Evolutionary conservation across 2,113 vertebrate genomes (phyloP).

Genomic region (Azemiops feae): DNA sequence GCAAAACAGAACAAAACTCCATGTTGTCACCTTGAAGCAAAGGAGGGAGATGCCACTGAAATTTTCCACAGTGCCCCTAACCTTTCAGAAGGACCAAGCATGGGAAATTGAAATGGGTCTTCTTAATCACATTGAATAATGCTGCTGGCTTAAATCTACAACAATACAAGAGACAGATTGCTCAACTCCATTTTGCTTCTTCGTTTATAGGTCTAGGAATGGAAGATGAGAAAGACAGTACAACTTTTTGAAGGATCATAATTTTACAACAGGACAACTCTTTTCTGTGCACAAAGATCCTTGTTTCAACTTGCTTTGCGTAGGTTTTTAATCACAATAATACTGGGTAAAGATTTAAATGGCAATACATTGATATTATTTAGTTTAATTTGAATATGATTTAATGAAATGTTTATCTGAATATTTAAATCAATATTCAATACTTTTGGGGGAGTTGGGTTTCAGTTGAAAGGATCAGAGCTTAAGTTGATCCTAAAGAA

Average conservation of each 20-base stretch:
- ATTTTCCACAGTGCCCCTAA: neutral
- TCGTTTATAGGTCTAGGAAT: neutral
- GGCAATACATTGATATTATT: neutral
- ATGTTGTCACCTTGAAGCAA: neutral
- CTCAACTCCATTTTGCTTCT: neutral
- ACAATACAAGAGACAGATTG: neutral
- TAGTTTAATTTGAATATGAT: neutral
- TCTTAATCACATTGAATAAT: neutral
- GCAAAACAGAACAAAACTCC: neutral
- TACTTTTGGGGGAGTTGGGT: neutral
- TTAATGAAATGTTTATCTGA: neutral
- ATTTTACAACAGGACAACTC: neutral
- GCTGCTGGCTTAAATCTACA: neutral
- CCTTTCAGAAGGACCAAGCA: neutral
- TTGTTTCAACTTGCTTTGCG: neutral
- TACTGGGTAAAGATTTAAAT: neutral
- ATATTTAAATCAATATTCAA: neutral
- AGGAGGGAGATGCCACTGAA: neutral
- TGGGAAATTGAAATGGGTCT: neutral
- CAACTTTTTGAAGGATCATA: neutral
- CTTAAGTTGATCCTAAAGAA: neutral
- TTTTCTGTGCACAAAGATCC: neutral
- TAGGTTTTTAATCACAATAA: neutral
- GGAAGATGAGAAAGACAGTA: neutral
- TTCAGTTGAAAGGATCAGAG: neutral